Percentiles rank a stretch among this genome's conserved stretches.
These are phyloP conservation scores for Macaca nemestrina DNA, from an alignment of 2,113 vertebrate species.

Conservation along the genomic window DNA sequence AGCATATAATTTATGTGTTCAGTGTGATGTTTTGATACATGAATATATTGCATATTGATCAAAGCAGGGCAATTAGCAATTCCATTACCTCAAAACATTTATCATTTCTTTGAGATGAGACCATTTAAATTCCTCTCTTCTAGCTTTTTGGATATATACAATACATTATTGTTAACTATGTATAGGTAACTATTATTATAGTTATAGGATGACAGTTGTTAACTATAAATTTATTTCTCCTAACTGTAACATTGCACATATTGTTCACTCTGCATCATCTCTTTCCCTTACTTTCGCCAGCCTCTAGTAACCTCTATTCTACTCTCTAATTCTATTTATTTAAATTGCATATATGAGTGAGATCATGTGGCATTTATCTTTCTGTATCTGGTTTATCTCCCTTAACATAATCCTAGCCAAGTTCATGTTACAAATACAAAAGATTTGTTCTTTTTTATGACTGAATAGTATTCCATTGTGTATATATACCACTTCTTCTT, in stretches of 20 bases:
- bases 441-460: not conserved
- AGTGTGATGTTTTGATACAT: not conserved
- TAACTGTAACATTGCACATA: not conserved
- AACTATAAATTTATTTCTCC: not conserved
- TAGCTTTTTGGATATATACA: not conserved
- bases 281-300: not conserved
- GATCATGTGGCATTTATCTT: not conserved
- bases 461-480: not conserved
- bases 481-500: too few species aligned
- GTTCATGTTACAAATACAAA: not conserved
- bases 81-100: not conserved
- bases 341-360: not conserved
- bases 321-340: not conserved
- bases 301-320: not conserved
- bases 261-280: not conserved
- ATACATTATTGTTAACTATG: not conserved
- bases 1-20: not conserved
- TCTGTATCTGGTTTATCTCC: not conserved
- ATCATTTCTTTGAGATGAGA: not conserved
- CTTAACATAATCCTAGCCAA: not conserved
- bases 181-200: too few species aligned
- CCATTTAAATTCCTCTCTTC: not conserved
- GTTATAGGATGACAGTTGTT: not conserved
- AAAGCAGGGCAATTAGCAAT: not conserved
- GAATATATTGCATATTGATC: not conserved